Evolutionary conservation across 92 coral and sea anemone species (phyloP), one percentile per base, ranked within the genome.

Genomic region (Epizoanthus scotinus): DNA sequence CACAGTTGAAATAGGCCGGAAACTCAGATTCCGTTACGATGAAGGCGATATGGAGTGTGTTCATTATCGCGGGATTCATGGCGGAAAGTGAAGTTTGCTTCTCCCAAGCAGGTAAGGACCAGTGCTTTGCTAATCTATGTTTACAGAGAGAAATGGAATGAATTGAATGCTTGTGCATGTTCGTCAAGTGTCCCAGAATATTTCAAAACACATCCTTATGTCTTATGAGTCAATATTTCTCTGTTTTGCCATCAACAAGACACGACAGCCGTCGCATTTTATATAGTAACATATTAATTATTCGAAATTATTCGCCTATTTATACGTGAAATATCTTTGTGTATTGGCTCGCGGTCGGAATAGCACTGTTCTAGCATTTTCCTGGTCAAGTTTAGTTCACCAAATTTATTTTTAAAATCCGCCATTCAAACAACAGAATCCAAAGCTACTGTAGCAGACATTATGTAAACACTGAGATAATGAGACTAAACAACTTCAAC

Each of bases 1-100:
- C 26, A 21, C 57, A 5, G 31, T 18, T 58, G 17, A 12, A 58
- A 9, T 13, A 59, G 13, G 22, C 81, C 66, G 81, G 81, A 75
- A 75, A 20, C 81, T 59, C 25, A 18, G 36, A 60, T 75, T 47
- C 81, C 81, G 81, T 75, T 75, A 75, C 68, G 19, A 42, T 75
- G 81, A 38, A 34, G 22, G 68, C 54, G 10, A 75, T 75, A 59
- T 59, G 63, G 68, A 15, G 60, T 75, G 69, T 67, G 26, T 20
- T 75, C 63, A 13, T 36, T 59, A 20, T 67, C 62, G 14, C 17
- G 22, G 58, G 69, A 14, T n/a, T 59, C 24, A 34, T 75, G 81
- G 20, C 58, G 36, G 68, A 57, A 75, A 34, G 40, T 3, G 5
- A 34, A 34, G 14, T 47, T 6, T 49, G 44, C 52, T 20, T 75